phyloP scores from a whole-genome alignment of 2,888 invertebrate species.

The Microdon myrmicae region DNA sequence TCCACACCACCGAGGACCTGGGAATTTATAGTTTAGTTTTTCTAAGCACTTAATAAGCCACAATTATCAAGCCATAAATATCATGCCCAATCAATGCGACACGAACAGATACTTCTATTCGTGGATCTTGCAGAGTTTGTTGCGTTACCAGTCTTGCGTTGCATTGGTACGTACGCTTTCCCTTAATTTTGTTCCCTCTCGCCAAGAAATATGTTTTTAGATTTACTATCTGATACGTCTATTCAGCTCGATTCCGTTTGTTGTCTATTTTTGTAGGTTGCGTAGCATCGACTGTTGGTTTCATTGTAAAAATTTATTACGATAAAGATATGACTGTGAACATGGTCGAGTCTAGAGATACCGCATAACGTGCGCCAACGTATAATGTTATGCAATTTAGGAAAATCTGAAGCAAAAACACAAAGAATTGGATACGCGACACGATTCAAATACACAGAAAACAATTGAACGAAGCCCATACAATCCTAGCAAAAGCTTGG shows the following conservation, averaged over 20 bases:
- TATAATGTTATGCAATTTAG: slow-evolving; percentile 43
- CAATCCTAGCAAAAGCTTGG: slow-evolving; percentile 33
- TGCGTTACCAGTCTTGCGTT: slow-evolving; percentile 14
- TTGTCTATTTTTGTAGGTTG: slow-evolving; percentile 49
- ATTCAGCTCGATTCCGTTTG: slow-evolving; percentile 25
- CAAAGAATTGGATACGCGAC: slow-evolving; percentile 15
- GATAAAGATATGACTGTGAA: slow-evolving; percentile 4
- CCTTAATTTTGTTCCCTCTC: not conserved
- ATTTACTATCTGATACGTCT: slow-evolving; percentile 22
- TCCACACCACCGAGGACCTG: not conserved
- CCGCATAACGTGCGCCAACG: slow-evolving; percentile 1
- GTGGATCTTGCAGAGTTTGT: slow-evolving; percentile 2
- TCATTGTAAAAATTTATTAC: slow-evolving; percentile 23
- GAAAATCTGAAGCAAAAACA: slow-evolving; percentile 1
- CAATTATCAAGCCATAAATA: slow-evolving; percentile 52
- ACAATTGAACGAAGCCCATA: slow-evolving; percentile 22
- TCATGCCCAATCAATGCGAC: slow-evolving; percentile 45
- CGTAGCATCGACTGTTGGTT: slow-evolving; percentile 34
- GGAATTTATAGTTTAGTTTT: not conserved
- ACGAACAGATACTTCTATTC: slow-evolving; percentile 45
- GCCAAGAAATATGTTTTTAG: slow-evolving; percentile 21
- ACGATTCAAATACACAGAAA: slow-evolving; percentile 14
- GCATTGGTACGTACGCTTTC: slow-evolving; percentile 41
- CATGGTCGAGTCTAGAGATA: slow-evolving; percentile 19
- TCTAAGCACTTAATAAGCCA: slow-evolving; percentile 39